A percentile compares a stretch with the other conserved stretches of the same genome.
Evolutionary conservation across 30 jellyfish, hydroid and myxozoan species (phyloP).

Genomic region (Cassiopea xamachana): DNA sequence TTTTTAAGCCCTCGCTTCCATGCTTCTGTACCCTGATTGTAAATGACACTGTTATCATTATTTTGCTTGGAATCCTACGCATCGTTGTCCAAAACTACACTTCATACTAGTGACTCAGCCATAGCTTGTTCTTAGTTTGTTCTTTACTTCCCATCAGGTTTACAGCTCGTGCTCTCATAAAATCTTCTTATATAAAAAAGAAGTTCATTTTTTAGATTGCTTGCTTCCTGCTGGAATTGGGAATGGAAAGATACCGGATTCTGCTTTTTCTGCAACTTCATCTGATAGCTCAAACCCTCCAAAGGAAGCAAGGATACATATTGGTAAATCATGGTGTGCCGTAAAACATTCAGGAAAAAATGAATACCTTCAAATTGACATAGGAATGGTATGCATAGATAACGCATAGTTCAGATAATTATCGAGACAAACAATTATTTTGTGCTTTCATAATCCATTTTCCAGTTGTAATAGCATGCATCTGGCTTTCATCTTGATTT

Average conservation of each 20-base stretch:
- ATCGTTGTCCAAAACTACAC: too few relatives aligned
- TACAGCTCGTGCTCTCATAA: background rate
- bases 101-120: too few relatives aligned
- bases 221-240: conserved; percentile 51
- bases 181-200: too few relatives aligned
- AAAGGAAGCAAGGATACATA: conserved; percentile 31
- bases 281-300: background rate
- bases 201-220: conserved; percentile 38
- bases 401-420: background rate
- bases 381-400: conserved; percentile 19
- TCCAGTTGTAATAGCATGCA: too few relatives aligned
- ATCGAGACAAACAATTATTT: background rate
- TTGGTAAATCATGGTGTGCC: conserved; percentile 46
- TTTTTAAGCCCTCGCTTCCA: too few relatives aligned
- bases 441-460: too few relatives aligned
- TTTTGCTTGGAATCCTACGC: too few relatives aligned
- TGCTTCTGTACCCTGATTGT: too few relatives aligned
- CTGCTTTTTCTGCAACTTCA: conserved; percentile 23
- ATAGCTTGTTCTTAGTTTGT: too few relatives aligned
- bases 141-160: background rate
- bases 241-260: conserved; percentile 42
- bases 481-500: too few relatives aligned
- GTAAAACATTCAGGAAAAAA: background rate
- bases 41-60: too few relatives aligned
- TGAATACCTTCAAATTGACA: conserved; percentile 62